These are phyloP conservation scores for Meghimatium bilineatum DNA, from an alignment of 2,888 invertebrate genomes.

Conservation along the genomic window DNA sequence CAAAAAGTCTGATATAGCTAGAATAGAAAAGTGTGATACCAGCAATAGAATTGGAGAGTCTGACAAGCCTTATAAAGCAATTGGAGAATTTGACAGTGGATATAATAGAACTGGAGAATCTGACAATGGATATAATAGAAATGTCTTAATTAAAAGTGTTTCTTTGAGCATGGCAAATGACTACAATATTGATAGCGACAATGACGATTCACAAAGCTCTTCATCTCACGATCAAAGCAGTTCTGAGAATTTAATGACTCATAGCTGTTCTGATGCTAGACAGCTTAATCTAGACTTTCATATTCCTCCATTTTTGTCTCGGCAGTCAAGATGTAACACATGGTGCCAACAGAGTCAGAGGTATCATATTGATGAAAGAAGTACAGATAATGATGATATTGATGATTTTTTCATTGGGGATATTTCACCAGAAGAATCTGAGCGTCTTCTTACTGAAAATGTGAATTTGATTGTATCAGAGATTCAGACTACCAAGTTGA, in stretches of 20 bases:
- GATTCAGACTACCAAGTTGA: conserved; percentile 74
- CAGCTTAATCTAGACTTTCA: conserved; percentile 45
- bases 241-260: conserved; percentile 48
- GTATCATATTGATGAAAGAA: conserved; percentile 16
- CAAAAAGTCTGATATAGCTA: too few relatives aligned
- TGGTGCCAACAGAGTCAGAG: conserved; percentile 28
- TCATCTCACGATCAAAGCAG: conserved; percentile 45
- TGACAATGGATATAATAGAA: background rate
- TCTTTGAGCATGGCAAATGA: conserved; percentile 50
- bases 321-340: conserved; percentile 19
- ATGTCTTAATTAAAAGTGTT: conserved; percentile 39
- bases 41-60: too few relatives aligned
- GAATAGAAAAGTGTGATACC: too few relatives aligned
- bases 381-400: background rate
- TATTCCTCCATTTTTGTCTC: background rate
- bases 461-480: conserved; percentile 81
- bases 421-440: conserved; percentile 59
- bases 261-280: conserved; percentile 53
- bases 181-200: background rate
- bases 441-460: conserved; percentile 78
- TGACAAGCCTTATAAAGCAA: too few relatives aligned
- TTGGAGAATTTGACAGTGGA: conserved; percentile 25
- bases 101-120: background rate
- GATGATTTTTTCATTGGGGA: conserved; percentile 53
- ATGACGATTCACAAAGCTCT: conserved; percentile 19